Conservation (phyloP, 2,888 invertebrate genomes). For the Caradrina clavipalpis region DNA sequence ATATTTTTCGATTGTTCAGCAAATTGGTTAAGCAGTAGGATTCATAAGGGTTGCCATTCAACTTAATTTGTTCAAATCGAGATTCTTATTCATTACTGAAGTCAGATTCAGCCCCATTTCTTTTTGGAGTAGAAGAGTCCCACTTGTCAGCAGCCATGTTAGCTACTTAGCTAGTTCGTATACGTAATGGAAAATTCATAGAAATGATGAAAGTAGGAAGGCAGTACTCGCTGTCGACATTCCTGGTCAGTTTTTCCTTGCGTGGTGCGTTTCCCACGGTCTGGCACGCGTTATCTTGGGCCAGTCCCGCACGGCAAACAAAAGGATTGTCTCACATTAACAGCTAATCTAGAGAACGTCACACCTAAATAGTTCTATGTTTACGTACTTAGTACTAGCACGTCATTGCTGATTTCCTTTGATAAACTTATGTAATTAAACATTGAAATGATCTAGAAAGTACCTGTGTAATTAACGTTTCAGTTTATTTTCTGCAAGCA, state of each 20-base stretch:
- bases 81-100: too few species aligned
- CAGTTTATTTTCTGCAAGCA: too few species aligned
- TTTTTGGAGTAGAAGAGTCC: too few species aligned
- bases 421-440: not conserved
- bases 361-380: conserved; percentile 58
- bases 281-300: conserved; percentile 62
- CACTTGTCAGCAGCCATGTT: not conserved
- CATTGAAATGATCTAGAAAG: too few species aligned
- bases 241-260: conserved; percentile 51
- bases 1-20: too few species aligned
- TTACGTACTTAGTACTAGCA: conserved; percentile 47
- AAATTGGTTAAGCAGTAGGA: not conserved
- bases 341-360: conserved; percentile 62
- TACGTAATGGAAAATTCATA: not conserved
- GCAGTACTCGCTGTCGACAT: conserved; percentile 9
- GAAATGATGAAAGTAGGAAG: conserved; percentile 27
- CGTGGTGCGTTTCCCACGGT: conserved; percentile 65
- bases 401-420: not conserved
- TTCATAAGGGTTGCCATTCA: not conserved
- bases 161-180: not conserved
- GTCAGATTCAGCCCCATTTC: too few species aligned
- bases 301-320: conserved; percentile 65
- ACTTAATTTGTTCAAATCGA: too few species aligned
- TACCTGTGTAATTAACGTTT: too few species aligned
- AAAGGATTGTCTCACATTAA: conserved; percentile 66